Evolutionary conservation across 35 echinoderm and acorn worm species (phyloP).

Genomic region (Acanthaster planci): DNA sequence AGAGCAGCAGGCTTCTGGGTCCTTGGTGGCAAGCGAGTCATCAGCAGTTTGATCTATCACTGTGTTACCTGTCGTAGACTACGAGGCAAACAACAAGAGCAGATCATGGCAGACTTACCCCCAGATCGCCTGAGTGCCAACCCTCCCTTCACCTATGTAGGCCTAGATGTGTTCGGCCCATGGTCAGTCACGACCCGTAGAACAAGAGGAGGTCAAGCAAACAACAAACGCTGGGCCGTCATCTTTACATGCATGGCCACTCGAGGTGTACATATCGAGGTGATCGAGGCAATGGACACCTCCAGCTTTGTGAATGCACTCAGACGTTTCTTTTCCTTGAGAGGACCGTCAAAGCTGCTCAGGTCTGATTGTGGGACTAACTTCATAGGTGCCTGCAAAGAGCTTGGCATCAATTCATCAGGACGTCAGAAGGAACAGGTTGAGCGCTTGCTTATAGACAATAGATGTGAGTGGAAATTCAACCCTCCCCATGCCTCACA

Average conservation of each 20-base stretch:
- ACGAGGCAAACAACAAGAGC: conserved; percentile 16
- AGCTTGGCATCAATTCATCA: conserved; percentile 48
- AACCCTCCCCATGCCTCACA: conserved; percentile 63
- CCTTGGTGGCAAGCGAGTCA: conserved; percentile 44
- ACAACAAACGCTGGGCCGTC: conserved; percentile 65
- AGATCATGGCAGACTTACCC: conserved; percentile 76
- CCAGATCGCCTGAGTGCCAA: conserved; percentile 35
- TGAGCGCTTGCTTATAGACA: conserved; percentile 33
- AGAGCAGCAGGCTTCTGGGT: conserved; percentile 66
- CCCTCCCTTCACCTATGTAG: conserved; percentile 56
- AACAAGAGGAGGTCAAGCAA: conserved; percentile 46
- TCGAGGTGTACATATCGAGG: conserved; percentile 62
- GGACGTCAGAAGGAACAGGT: conserved; percentile 55
- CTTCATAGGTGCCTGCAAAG: conserved; percentile 57
- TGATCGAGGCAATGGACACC: conserved; percentile 35
- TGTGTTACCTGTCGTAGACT: conserved; percentile 59
- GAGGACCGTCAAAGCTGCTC: conserved; percentile 67
- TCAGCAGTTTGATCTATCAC: conserved; percentile 26
- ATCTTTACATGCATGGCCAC: conserved; percentile 71
- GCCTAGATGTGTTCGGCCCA: conserved; percentile 67
- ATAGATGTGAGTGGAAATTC: conserved; percentile 42
- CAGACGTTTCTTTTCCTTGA: conserved; percentile 58
- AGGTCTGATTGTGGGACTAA: conserved; percentile 65
- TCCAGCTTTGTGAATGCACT: conserved; percentile 63
- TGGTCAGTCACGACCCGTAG: background rate